Base-by-base conservation (phyloP, 1,140 invertebrate genomes). In the Aphaenogaster floridana region DNA sequence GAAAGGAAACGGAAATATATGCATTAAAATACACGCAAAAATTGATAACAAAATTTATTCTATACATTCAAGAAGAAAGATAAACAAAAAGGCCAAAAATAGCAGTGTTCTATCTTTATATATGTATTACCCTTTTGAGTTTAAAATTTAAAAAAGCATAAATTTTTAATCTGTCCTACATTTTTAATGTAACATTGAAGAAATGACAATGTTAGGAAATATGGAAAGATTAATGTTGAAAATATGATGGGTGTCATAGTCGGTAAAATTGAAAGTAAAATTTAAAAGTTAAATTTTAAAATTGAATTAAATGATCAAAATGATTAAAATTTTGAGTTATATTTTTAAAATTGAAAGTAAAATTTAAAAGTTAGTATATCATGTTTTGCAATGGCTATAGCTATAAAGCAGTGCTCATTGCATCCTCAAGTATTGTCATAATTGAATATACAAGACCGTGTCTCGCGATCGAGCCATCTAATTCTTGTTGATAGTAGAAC, bases 401-500 rank as follows among this genome's bases (percentile, higher is more conserved):
- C 17, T 71, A 34, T 52, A 8, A 45, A 59, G 17, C 28, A 48
- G 54, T 13, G 28, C 54, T 72, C 17, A 11, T 72, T 59, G 42
- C 17, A n/a, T 61, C 34, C 61, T 72, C 42, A 36, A 59, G 39
- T 13, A 36, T 39, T n/a, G 7, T 13, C 54, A 42, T 9, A 59
- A 63, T 39, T 42, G 36, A 74, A 74, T 11, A 42, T 69, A 57
- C 15, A 63, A 71, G 69, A 61, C 68, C 50, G 34, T 57, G 34
- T 42, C 36, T 39, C 28, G 76, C 80, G 80, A 86, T 88, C 89
- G 85, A 15, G 6, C 59, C 15, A 36, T 48, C 72, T 91, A 90
- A 91, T 91, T 90, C 88, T 80, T 77, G 77, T 86, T 79, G 88
- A 88, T 79, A 79, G 76, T 63, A 59, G 66, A 90, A 90, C 68